Evolutionary conservation across 2,113 vertebrate genomes (phyloP).

Genomic region (Lampris incognitus): DNA sequence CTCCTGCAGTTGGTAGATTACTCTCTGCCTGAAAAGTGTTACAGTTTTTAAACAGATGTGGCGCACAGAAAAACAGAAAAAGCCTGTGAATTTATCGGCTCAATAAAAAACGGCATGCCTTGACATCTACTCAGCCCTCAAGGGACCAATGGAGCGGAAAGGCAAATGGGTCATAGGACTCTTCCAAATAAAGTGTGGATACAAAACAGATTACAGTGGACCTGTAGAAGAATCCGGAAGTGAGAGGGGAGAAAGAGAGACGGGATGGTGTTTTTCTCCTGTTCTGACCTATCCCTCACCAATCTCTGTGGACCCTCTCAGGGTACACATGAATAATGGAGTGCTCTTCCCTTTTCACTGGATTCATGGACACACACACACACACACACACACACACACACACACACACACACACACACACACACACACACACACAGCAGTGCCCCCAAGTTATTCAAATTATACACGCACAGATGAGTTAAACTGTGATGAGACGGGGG

Average conservation of each 20-base stretch:
- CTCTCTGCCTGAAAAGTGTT: too few species aligned
- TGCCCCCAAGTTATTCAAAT: slow-evolving; percentile 31
- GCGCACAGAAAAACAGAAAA: too few species aligned
- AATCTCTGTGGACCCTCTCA: slow-evolving; percentile 30
- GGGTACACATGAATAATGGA: slow-evolving; percentile 58
- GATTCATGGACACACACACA: slow-evolving; percentile 18
- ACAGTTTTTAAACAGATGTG: too few species aligned
- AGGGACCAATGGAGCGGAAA: background rate
- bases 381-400: background rate
- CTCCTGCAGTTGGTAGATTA: too few species aligned
- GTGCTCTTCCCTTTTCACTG: slow-evolving; percentile 18
- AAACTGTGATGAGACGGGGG: slow-evolving; percentile 49
- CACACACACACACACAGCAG: background rate
- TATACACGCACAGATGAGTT: slow-evolving; percentile 22
- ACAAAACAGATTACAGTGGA: background rate
- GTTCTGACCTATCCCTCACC: slow-evolving; percentile 17
- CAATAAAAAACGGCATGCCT: too few species aligned
- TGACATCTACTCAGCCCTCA: too few species aligned
- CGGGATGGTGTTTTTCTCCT: slow-evolving; percentile 22
- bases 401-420: slow-evolving; percentile 2
- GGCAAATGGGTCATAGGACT: slow-evolving; percentile 3
- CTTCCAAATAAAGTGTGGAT: background rate
- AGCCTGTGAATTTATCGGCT: too few species aligned
- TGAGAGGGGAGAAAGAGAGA: slow-evolving; percentile 15
- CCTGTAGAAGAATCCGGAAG: background rate